phyloP scores from a whole-genome alignment of 2,797 vertebrate genomes.

The Eidolon dupreanum region DNA sequence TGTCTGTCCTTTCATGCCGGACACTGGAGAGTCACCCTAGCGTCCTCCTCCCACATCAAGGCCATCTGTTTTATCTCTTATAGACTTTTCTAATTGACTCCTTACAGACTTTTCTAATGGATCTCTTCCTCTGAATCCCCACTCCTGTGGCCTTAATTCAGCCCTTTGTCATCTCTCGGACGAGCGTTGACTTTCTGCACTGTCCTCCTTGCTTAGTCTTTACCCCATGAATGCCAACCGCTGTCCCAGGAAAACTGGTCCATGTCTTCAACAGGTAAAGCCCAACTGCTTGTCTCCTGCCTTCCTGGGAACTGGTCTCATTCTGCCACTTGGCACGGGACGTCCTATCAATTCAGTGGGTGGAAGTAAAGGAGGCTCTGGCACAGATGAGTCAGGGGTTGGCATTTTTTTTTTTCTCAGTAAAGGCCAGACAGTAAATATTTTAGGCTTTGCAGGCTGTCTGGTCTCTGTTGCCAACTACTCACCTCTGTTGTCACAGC shows the following conservation, averaged over 20 bases:
- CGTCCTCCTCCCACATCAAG: background rate
- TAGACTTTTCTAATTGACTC: background rate
- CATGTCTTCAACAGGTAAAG: rapidly evolving
- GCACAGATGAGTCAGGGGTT: background rate
- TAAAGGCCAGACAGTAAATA: background rate
- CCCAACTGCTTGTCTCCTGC: background rate
- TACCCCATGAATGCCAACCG: background rate
- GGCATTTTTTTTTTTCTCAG: background rate
- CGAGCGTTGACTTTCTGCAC: background rate
- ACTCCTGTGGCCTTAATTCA: background rate
- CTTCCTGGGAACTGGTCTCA: background rate
- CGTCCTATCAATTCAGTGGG: background rate
- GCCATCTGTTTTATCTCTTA: background rate
- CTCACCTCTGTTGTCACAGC: background rate
- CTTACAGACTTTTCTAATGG: background rate
- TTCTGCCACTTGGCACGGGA: background rate
- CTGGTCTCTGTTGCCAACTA: background rate
- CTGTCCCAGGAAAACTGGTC: background rate
- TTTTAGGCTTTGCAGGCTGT: background rate
- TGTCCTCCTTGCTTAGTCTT: background rate
- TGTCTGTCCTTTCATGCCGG: background rate
- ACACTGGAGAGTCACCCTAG: background rate
- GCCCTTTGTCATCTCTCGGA: background rate
- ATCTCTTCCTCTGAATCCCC: background rate
- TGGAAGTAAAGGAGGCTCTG: background rate